Evolutionary conservation across 2,797 vertebrate species (phyloP).

Genomic region (Holocentrus rufus): DNA sequence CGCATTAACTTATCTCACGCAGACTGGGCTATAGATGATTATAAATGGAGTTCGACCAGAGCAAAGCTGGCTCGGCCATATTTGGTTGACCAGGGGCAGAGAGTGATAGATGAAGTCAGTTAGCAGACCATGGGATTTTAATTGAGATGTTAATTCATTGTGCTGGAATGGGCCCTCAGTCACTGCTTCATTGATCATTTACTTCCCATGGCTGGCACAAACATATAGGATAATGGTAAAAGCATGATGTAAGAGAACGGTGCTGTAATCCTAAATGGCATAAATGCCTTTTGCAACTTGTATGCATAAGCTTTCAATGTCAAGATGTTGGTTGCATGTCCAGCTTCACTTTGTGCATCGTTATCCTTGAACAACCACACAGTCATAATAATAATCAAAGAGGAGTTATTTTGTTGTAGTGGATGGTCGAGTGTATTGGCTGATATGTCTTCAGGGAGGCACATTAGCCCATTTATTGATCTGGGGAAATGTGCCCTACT

Average conservation of each 20-base stretch:
- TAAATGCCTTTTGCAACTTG: background rate
- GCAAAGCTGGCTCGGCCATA: conserved; percentile 29
- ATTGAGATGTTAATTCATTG: conserved; percentile 71
- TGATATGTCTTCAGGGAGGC: background rate
- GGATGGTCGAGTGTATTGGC: background rate
- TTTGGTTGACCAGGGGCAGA: conserved; percentile 47
- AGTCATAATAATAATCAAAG: background rate
- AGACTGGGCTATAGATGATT: conserved; percentile 39
- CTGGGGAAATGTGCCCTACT: background rate
- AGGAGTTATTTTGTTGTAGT: background rate
- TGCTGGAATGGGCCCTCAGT: conserved; percentile 51
- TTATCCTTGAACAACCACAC: background rate
- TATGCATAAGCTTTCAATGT: background rate
- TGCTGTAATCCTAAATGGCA: conserved; percentile 7
- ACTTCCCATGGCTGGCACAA: conserved; percentile 42
- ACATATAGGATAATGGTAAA: conserved; percentile 28
- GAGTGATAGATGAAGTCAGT: conserved; percentile 67
- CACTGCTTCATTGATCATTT: conserved; percentile 60
- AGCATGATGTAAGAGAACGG: conserved; percentile 21
- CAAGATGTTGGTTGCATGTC: conserved; percentile 9
- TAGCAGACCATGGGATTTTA: conserved; percentile 66
- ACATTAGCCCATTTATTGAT: conserved; percentile 30
- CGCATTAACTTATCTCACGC: conserved; percentile 37
- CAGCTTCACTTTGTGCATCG: background rate
- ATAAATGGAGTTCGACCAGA: conserved; percentile 60